phyloP scores from a whole-genome alignment of 1,140 invertebrate genomes.

The Danaus melanippus region DNA sequence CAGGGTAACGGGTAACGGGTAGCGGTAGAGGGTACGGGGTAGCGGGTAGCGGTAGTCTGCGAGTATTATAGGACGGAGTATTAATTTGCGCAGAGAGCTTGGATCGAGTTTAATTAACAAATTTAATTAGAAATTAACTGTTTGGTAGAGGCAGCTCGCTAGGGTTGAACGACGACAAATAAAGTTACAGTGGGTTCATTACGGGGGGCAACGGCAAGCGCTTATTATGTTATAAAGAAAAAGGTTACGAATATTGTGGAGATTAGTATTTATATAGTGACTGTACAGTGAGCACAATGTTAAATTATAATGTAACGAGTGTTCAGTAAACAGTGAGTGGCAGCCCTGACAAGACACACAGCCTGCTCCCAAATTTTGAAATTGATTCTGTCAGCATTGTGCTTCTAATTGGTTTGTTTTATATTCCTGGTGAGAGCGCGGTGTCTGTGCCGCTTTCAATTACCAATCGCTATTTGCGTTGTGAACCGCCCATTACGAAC shows the following conservation, averaged over 20 bases:
- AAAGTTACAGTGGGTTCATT: too few relatives aligned
- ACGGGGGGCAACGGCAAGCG: too few relatives aligned
- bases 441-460: constrained; percentile 14
- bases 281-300: too few relatives aligned
- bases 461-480: constrained; percentile 4
- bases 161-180: constrained; percentile 8
- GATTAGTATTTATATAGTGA: too few relatives aligned
- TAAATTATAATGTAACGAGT: too few relatives aligned
- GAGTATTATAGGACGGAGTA: constrained; percentile 53
- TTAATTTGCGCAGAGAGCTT: constrained; percentile 57
- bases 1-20: constrained; percentile 5
- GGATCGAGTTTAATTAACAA: constrained; percentile 74
- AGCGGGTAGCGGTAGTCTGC: constrained; percentile 16
- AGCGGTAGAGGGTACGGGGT: constrained; percentile 6
- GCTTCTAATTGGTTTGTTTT: constrained; percentile 66
- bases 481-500: not conserved
- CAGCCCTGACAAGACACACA: constrained; percentile 17
- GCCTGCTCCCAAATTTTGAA: constrained; percentile 49
- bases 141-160: constrained; percentile 41
- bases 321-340: too few relatives aligned
- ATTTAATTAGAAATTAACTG: constrained; percentile 76
- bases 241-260: too few relatives aligned
- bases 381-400: constrained; percentile 64
- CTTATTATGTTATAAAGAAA: not conserved
- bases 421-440: constrained; percentile 40